Conservation (phyloP, 2,797 vertebrate species). For the Schizopygopsis pylzovi region DNA sequence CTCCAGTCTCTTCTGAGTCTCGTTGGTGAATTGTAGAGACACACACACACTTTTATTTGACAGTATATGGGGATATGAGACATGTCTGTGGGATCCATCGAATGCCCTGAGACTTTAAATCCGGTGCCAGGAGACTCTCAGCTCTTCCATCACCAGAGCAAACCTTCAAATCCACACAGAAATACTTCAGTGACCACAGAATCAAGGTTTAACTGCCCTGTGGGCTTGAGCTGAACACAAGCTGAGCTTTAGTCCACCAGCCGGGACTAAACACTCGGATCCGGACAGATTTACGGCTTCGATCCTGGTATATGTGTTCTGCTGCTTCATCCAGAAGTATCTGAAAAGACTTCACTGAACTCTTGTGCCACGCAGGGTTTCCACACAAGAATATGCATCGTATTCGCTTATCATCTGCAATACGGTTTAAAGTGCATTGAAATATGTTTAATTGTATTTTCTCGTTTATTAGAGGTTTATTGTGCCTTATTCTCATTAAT, state of each 20-base stretch:
- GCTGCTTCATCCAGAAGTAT: not conserved
- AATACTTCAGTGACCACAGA: slow-evolving; percentile 12
- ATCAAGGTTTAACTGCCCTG: slow-evolving; percentile 14
- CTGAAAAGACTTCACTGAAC: not conserved
- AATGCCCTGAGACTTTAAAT: not conserved
- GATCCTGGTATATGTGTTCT: not conserved
- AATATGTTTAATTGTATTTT: not conserved
- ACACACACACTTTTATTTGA: not conserved
- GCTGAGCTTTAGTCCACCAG: slow-evolving; percentile 21
- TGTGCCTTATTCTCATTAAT: not conserved
- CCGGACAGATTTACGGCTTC: slow-evolving; percentile 12
- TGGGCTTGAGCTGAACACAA: slow-evolving; percentile 15
- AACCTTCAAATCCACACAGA: slow-evolving; percentile 6
- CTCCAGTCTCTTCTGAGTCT: not conserved
- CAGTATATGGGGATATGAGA: not conserved
- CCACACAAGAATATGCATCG: not conserved
- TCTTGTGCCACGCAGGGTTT: not conserved
- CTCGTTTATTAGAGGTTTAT: not conserved
- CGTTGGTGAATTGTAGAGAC: not conserved
- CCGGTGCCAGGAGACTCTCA: slow-evolving; percentile 6
- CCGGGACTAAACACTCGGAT: slow-evolving; percentile 21
- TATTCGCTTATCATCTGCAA: not conserved
- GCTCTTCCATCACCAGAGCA: not conserved
- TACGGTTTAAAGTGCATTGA: not conserved
- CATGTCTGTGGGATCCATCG: not conserved